Base-by-base conservation (phyloP, 2,888 invertebrate species). In the Scelioninae gen. 2 region DNA sequence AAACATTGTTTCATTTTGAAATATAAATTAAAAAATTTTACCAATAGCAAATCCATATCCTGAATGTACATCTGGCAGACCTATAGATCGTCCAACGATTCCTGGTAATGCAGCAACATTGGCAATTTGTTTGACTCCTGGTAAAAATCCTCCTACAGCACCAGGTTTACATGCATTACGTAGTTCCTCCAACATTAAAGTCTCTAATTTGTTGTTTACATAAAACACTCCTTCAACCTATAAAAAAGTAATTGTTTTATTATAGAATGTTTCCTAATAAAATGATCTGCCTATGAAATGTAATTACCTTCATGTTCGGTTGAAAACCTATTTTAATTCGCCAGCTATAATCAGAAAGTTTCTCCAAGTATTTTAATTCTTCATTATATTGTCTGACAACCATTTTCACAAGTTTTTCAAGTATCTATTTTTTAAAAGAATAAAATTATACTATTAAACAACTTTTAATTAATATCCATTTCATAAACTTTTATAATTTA, bases 1-100 rank as follows among this genome's bases (percentile, higher is more conserved):
- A n/a, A n/a, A n/a, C n/a, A n/a, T n/a, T n/a, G n/a, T n/a, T n/a
- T n/a, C n/a, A n/a, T n/a, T n/a, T n/a, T n/a, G n/a, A 33, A 31
- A 15, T 11, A 15, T 18, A 13, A 7, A n/a, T n/a, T 35, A 9
- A 7, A 11, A 39, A 13, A 39, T 45, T 28, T 7, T 88, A 91
- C 93, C 97, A 85, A 99, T 99, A 10, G 99, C 98, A 90, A 99
- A 99, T 57, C 99, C 99, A 88, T 99, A 99, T 11, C 99, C 99
- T 2, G 98, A 96, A 87, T 98, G 98, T 13, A 98, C 92, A 88
- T 98, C 98, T 0, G 98, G 98, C 69, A 98, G 88, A 1, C 98
- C 98, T 67, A 98, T 93, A 0, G 98, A 98, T 78, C 86, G 90
- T 46, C 96, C 95, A 10, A 98, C 97, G 77, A 98, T 98, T 0